phyloP scores from a whole-genome alignment of 2,888 invertebrate genomes.

The Metopia argyrocephala region DNA sequence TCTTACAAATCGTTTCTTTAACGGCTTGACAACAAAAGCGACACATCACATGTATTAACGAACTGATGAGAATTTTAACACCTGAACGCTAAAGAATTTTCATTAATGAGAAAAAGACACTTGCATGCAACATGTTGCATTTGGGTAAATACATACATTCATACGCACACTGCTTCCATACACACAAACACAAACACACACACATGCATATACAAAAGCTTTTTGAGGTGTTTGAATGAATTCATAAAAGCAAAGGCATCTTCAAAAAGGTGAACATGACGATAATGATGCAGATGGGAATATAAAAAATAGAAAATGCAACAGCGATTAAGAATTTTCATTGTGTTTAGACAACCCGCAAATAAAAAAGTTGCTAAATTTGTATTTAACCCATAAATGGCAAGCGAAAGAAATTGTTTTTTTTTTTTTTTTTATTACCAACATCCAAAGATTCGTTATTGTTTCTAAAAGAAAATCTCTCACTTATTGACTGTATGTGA shows the following conservation, averaged over 20 bases:
- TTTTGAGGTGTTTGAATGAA: background rate
- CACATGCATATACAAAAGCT: no score
- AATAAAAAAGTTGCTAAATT: constrained; percentile 34
- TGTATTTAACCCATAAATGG: constrained; percentile 43
- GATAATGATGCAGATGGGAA: constrained; percentile 34
- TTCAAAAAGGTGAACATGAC: constrained; percentile 43
- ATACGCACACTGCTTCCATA: no score
- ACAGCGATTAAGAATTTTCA: constrained; percentile 33
- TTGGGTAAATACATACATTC: constrained; percentile 62
- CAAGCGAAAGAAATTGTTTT: background rate
- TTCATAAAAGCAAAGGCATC: constrained; percentile 22
- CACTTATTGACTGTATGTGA: background rate
- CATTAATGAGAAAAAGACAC: constrained; percentile 48
- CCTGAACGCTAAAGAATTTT: constrained; percentile 65
- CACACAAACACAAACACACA: constrained; percentile 41
- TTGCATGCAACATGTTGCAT: constrained; percentile 63
- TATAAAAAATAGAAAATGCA: constrained; percentile 6
- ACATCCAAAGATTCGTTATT: no score
- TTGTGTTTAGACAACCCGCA: constrained; percentile 11
- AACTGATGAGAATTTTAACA: constrained; percentile 66
- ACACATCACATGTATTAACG: constrained; percentile 60
- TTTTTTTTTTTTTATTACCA: no score
- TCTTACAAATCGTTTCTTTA: constrained; percentile 16
- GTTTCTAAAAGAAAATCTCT: background rate
- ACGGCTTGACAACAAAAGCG: constrained; percentile 37